phyloP scores from a whole-genome alignment of 2,113 vertebrate species.

The Pristiophorus japonicus region DNA sequence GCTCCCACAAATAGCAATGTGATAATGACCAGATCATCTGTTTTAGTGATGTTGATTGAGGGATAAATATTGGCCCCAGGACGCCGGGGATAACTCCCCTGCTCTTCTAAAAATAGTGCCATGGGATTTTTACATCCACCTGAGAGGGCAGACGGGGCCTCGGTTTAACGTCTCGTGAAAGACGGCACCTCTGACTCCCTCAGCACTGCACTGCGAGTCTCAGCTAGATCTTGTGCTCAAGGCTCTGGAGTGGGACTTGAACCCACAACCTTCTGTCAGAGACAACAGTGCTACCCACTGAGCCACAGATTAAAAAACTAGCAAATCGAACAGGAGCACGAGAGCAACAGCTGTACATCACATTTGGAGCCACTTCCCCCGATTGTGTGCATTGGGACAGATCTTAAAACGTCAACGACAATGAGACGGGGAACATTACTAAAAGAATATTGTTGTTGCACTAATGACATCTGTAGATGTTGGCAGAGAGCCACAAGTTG shows the following conservation, averaged over 20 bases:
- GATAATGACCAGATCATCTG: neutral
- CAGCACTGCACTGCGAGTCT: neutral
- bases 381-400: neutral
- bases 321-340: neutral
- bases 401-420: neutral
- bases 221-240: neutral
- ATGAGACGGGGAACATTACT: neutral
- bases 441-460: neutral
- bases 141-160: neutral
- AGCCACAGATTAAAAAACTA: neutral
- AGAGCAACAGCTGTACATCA: neutral
- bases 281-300: neutral
- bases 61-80: neutral
- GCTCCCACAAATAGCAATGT: neutral
- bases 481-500: neutral
- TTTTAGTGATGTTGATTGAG: neutral
- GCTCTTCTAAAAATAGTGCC: neutral
- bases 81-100: no score
- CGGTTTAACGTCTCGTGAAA: neutral
- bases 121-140: neutral
- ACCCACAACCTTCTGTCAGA: neutral
- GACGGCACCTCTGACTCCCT: neutral
- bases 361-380: neutral
- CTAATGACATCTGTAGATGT: neutral
- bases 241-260: neutral